Evolutionary conservation across 2,113 vertebrate genomes (phyloP).

Genomic region (Etheostoma cragini): DNA sequence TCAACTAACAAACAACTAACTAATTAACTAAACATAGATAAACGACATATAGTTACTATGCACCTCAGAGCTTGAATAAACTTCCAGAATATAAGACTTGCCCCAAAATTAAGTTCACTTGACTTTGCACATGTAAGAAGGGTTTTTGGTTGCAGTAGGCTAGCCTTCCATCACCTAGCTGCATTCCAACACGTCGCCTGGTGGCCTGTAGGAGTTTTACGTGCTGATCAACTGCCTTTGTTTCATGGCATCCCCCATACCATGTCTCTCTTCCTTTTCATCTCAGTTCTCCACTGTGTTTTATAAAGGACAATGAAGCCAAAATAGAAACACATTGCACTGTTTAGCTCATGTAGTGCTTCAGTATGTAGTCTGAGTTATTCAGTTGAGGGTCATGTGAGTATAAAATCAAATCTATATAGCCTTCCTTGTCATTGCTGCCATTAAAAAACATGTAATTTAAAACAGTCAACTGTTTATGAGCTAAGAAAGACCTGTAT

Average conservation of each 20-base stretch:
- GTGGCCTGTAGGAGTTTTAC: slow-evolving; percentile 1
- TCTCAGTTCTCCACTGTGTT: neutral
- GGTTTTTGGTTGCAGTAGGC: neutral
- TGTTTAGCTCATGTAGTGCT: neutral
- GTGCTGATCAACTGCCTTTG: slow-evolving; percentile 31
- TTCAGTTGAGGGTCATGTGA: neutral
- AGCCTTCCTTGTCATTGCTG: neutral
- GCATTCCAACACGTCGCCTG: slow-evolving; percentile 24
- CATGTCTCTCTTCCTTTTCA: neutral
- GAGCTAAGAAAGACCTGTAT: neutral
- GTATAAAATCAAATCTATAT: neutral
- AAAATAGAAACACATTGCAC: neutral
- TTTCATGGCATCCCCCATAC: slow-evolving; percentile 17
- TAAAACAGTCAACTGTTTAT: neutral
- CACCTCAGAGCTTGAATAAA: neutral
- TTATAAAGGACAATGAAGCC: neutral
- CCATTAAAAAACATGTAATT: neutral
- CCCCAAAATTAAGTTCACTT: neutral
- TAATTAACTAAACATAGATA: no score
- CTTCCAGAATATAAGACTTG: neutral
- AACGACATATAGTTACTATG: neutral
- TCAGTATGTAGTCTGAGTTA: neutral
- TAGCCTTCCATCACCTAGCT: neutral
- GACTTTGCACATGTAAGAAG: neutral
- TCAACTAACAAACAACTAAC: no score